A percentile compares a stretch with the other conserved stretches of the same genome.
Conservation (phyloP, 2,797 vertebrate species). For the Salarias fasciatus region DNA sequence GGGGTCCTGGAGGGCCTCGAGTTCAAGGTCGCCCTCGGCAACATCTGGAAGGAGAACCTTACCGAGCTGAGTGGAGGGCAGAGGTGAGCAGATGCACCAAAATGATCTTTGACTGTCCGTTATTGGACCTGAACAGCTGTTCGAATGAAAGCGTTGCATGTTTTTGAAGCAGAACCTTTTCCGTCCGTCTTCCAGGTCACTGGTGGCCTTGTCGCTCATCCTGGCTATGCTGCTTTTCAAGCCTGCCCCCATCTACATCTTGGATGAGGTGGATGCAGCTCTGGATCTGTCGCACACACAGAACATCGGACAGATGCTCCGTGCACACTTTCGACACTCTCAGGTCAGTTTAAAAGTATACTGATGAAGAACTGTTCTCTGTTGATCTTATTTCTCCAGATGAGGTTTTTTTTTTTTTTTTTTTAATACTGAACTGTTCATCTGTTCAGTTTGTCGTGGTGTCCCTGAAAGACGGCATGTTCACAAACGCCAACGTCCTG, state of each 20-base stretch:
- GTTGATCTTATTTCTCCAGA: too few species aligned
- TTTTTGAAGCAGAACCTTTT: neutral
- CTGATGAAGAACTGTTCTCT: neutral
- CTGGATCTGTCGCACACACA: slow-evolving; percentile 98
- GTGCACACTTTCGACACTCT: slow-evolving; percentile 91
- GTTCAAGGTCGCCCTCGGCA: slow-evolving; percentile 94
- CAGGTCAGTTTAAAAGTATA: slow-evolving; percentile 81
- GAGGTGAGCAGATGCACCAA: slow-evolving; percentile 80
- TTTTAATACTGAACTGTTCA: neutral
- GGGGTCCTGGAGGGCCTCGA: slow-evolving; percentile 88
- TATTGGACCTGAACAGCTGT: neutral
- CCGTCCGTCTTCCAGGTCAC: slow-evolving; percentile 81
- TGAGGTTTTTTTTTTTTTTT: too few species aligned
- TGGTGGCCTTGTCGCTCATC: slow-evolving; percentile 96
- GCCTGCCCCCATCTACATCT: slow-evolving; percentile 97
- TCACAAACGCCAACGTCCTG: slow-evolving; percentile 96
- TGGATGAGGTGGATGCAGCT: slow-evolving; percentile 97
- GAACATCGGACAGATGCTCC: slow-evolving; percentile 98
- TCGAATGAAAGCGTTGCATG: neutral
- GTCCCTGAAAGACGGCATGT: slow-evolving; percentile 98
- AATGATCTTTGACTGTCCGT: too few species aligned
- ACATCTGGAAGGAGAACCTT: slow-evolving; percentile 97
- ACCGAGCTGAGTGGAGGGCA: slow-evolving; percentile 97
- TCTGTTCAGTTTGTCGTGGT: slow-evolving; percentile 93
- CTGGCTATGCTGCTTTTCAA: slow-evolving; percentile 96